Evolutionary conservation across 2,888 invertebrate genomes (phyloP).

Genomic region (Drosophila conformis): DNA sequence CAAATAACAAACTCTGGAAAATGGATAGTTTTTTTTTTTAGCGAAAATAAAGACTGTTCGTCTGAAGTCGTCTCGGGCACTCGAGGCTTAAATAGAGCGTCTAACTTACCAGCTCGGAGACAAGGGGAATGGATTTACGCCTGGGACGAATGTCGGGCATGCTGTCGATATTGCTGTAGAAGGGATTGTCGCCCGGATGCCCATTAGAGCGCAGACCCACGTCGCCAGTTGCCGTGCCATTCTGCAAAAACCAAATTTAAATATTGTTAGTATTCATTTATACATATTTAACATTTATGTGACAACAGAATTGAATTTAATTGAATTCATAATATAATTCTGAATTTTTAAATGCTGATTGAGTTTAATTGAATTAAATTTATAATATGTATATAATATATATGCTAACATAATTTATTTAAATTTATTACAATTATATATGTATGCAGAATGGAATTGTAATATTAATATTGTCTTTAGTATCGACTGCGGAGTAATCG

Average conservation of each 20-base stretch:
- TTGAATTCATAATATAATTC: too few relatives aligned
- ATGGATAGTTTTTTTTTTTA: neutral
- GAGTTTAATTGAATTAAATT: too few relatives aligned
- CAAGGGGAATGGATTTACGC: conserved; percentile 98
- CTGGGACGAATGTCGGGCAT: conserved; percentile 99
- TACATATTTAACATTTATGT: neutral
- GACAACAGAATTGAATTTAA: too few relatives aligned
- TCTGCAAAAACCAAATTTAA: conserved; percentile 85
- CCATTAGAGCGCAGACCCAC: conserved; percentile 92
- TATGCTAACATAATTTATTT: too few relatives aligned
- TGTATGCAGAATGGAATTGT: too few relatives aligned
- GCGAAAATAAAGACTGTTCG: neutral
- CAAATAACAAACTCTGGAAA: neutral
- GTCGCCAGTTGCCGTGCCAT: conserved; percentile 92
- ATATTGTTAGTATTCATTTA: conserved; percentile 51
- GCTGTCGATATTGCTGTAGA: conserved; percentile 99
- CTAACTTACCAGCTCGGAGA: conserved; percentile 98
- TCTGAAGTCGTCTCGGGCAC: neutral
- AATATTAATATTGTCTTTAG: too few relatives aligned
- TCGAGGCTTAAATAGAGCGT: neutral
- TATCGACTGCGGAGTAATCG: too few relatives aligned
- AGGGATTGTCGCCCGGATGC: conserved; percentile 97
- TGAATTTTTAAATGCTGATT: too few relatives aligned
- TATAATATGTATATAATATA: neutral
- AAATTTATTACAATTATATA: too few relatives aligned